Conservation (phyloP, 2,888 invertebrate genomes). For the Brenthis ino region DNA sequence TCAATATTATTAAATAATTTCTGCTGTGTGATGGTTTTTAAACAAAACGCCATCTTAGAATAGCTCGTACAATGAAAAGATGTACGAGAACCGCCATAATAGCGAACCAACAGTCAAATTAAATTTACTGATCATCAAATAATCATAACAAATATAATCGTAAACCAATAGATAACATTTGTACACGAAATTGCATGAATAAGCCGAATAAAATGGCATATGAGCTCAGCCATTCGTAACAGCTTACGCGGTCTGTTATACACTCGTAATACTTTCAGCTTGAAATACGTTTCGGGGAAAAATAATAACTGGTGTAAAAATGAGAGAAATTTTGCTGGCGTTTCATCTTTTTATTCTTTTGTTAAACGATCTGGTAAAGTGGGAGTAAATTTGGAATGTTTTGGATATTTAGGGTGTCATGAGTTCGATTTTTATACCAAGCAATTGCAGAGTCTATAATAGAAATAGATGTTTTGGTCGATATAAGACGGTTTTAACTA, state of each 20-base stretch:
- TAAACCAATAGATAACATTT: constrained; percentile 15
- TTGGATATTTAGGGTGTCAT: too few relatives aligned
- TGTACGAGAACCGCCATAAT: neutral
- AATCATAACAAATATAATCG: neutral
- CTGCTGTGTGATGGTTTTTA: too few relatives aligned
- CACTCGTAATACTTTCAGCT: constrained; percentile 5
- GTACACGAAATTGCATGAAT: constrained; percentile 13
- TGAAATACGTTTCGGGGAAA: constrained; percentile 11
- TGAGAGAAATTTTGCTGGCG: neutral
- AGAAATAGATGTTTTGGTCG: too few relatives aligned
- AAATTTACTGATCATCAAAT: neutral
- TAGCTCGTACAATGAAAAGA: too few relatives aligned
- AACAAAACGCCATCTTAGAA: too few relatives aligned
- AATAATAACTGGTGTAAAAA: constrained; percentile 12
- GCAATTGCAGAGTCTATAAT: too few relatives aligned
- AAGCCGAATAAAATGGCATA: constrained; percentile 8
- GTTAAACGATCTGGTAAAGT: neutral
- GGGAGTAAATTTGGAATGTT: too few relatives aligned
- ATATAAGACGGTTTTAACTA: too few relatives aligned
- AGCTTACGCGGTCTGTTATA: constrained; percentile 24
- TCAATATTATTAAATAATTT: too few relatives aligned
- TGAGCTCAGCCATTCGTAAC: constrained; percentile 18
- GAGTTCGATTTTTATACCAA: too few relatives aligned
- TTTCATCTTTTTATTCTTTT: constrained; percentile 3
- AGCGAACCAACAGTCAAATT: neutral